These are phyloP conservation scores for Cheilosia impressa DNA, from an alignment of 2,888 invertebrate species.

Conservation along the genomic window DNA sequence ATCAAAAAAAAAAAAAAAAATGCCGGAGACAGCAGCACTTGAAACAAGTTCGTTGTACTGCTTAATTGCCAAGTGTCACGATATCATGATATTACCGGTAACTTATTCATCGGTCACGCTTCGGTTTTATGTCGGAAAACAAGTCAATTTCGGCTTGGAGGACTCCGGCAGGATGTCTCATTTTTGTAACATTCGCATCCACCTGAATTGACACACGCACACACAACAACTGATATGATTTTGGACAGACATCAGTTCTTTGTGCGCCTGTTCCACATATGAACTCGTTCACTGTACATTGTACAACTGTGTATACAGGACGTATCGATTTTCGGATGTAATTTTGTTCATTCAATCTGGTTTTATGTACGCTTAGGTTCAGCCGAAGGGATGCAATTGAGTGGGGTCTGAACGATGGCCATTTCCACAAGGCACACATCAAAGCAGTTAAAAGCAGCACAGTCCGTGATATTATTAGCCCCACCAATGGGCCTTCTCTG, in stretches of 20 bases:
- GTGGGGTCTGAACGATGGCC: not conserved
- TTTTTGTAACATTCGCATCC: not conserved
- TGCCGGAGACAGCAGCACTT: not conserved
- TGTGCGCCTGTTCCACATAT: too few relatives aligned
- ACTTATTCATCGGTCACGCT: conserved; percentile 33
- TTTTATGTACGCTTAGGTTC: not conserved
- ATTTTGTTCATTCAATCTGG: conserved; percentile 38
- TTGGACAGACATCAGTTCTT: not conserved
- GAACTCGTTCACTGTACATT: not conserved
- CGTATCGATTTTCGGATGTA: conserved; percentile 60
- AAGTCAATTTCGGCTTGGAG: conserved; percentile 1
- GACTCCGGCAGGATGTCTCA: not conserved
- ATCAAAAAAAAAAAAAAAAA: not conserved
- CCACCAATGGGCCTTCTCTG: conserved; percentile 18
- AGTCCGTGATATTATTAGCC: conserved; percentile 34
- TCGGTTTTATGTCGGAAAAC: not conserved
- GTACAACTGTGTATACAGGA: conserved; percentile 23
- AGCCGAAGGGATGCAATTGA: conserved; percentile 7
- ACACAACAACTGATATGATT: conserved; percentile 19
- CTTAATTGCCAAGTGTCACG: conserved; percentile 53
- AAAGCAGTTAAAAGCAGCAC: conserved; percentile 43
- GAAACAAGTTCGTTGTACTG: conserved; percentile 16
- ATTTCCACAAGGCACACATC: conserved; percentile 32
- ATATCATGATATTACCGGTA: conserved; percentile 33
- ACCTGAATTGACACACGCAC: not conserved